A percentile compares a stretch with the other conserved stretches of the same genome.
phyloP scores from a whole-genome alignment of 1,140 invertebrate genomes.

The Papilio polyxenes region DNA sequence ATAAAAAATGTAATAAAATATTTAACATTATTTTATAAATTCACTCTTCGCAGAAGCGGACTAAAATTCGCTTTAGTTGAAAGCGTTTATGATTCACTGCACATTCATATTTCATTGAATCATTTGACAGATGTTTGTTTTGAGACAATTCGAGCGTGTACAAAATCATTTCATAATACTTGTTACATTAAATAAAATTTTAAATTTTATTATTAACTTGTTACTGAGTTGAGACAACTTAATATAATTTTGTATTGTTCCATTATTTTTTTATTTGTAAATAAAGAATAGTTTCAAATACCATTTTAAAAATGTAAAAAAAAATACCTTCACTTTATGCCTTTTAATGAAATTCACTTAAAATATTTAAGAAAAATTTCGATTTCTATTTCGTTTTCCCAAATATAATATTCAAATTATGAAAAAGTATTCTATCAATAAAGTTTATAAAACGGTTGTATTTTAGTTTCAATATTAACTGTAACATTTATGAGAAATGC shows the following conservation, averaged over 20 bases:
- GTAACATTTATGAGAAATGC: conserved; percentile 61
- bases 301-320: too few relatives aligned
- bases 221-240: too few relatives aligned
- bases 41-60: conserved; percentile 18
- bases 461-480: too few relatives aligned
- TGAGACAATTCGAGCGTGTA: conserved; percentile 30
- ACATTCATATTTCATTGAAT: conserved; percentile 38
- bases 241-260: too few relatives aligned
- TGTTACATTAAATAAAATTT: background rate
- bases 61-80: conserved; percentile 24
- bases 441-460: too few relatives aligned
- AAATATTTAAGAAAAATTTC: background rate
- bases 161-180: background rate
- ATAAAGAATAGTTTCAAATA: too few relatives aligned
- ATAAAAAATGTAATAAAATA: background rate
- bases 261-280: too few relatives aligned
- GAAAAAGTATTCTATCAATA: too few relatives aligned
- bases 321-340: too few relatives aligned
- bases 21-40: conserved; percentile 12
- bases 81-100: conserved; percentile 37
- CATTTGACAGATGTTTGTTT: conserved; percentile 36
- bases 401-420: too few relatives aligned
- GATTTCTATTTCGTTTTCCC: background rate
- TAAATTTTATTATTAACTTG: background rate
- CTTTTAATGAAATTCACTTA: background rate